phyloP scores from a whole-genome alignment of 37 sponge, comb jelly and placozoan genomes.

The Ephydatia muelleri region DNA sequence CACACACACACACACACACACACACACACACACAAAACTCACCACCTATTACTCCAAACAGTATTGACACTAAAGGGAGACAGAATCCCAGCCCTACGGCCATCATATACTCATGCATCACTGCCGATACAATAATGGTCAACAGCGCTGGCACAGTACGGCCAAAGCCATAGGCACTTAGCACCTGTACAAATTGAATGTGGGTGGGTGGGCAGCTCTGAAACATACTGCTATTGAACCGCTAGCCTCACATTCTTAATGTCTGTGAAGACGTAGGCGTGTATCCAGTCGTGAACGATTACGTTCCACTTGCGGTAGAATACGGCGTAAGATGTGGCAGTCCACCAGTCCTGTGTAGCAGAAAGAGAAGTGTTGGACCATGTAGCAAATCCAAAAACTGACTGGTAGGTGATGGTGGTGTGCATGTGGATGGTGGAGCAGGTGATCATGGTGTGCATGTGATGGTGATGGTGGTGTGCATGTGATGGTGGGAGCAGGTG shows the following conservation, averaged over 20 bases:
- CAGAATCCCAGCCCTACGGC: slow-evolving; percentile 48
- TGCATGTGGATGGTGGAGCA: slow-evolving; percentile 1
- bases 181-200: no score
- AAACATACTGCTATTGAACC: no score
- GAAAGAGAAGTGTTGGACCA: neutral
- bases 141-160: slow-evolving; percentile 14
- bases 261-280: slow-evolving; percentile 67
- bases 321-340: slow-evolving; percentile 9
- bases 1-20: no score
- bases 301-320: slow-evolving; percentile 85
- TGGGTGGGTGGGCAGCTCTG: no score
- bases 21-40: neutral
- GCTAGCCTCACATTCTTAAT: slow-evolving; percentile 28
- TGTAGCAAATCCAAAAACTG: neutral
- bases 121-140: slow-evolving; percentile 52
- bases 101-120: slow-evolving; percentile 75
- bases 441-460: slow-evolving; percentile 28
- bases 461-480: slow-evolving; percentile 26
- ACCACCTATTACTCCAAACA: slow-evolving; percentile 40
- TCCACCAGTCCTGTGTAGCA: slow-evolving; percentile 19
- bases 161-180: no score
- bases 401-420: slow-evolving; percentile 24
- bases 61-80: slow-evolving; percentile 50
- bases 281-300: slow-evolving; percentile 66
- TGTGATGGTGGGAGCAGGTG: slow-evolving; percentile 21